phyloP scores from a whole-genome alignment of 1,140 invertebrate species.

The Eumaeus atala region DNA sequence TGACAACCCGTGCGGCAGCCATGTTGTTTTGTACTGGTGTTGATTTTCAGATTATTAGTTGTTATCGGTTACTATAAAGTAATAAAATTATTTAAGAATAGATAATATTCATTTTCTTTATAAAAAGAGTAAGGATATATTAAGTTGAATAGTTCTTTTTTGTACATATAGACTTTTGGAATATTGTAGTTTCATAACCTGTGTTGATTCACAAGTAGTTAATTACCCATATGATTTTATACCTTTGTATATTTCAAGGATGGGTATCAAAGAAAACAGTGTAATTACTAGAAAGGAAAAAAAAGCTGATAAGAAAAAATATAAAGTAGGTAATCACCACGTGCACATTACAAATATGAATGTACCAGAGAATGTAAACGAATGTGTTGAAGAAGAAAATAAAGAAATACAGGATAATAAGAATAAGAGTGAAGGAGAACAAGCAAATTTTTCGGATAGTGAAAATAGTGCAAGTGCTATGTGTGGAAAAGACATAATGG shows the following conservation, averaged over 20 bases:
- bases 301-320: conserved; percentile 30
- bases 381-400: background rate
- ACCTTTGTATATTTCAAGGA: conserved; percentile 16
- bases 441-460: background rate
- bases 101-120: too few species aligned
- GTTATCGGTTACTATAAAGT: too few species aligned
- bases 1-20: background rate
- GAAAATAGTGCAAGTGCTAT: conserved; percentile 23
- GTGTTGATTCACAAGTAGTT: background rate
- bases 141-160: too few species aligned
- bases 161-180: too few species aligned
- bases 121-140: too few species aligned
- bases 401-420: conserved; percentile 12
- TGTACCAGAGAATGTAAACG: background rate
- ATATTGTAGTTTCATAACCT: background rate
- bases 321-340: conserved; percentile 46
- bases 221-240: background rate
- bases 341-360: conserved; percentile 22
- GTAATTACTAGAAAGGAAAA: conserved; percentile 26
- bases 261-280: conserved; percentile 35
- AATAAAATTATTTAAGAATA: too few species aligned
- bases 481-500: conserved; percentile 40
- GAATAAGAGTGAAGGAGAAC: conserved; percentile 13
- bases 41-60: too few species aligned
- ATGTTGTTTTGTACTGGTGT: conserved; percentile 23